Conservation (phyloP, 2,113 vertebrate genomes). For the Gambusia holbrooki region DNA sequence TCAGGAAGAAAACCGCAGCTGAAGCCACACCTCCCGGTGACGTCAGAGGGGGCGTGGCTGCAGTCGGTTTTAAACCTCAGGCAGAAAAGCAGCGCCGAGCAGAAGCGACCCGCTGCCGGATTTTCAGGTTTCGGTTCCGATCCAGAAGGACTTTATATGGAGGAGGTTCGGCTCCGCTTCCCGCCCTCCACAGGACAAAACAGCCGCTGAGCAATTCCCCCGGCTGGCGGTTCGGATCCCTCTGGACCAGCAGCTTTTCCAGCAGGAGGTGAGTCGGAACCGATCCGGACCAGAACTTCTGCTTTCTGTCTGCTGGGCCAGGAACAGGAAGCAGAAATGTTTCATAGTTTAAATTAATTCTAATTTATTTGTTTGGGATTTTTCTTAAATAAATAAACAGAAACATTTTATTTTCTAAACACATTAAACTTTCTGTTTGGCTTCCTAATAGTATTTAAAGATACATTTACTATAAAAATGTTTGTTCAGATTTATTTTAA, state of each 20-base stretch:
- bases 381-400: background rate
- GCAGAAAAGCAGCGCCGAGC: background rate
- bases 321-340: background rate
- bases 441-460: too few species aligned
- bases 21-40: background rate
- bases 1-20: background rate
- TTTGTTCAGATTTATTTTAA: too few species aligned
- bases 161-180: background rate
- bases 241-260: too few species aligned
- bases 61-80: background rate
- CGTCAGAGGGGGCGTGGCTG: background rate
- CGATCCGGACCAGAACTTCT: background rate
- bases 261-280: conserved; percentile 37
- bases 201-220: background rate
- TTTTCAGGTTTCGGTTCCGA: background rate
- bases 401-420: background rate
- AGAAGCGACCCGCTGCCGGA: background rate
- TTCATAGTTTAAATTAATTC: too few species aligned
- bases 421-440: too few species aligned
- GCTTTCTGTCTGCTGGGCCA: too few species aligned
- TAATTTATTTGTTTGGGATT: background rate
- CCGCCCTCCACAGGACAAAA: background rate
- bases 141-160: background rate
- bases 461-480: too few species aligned
- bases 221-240: too few species aligned